Percentiles rank a stretch among this genome's conserved stretches.
These are phyloP conservation scores for Oxyscelio sp. DNA, from an alignment of 2,888 invertebrate genomes.

Conservation along the genomic window DNA sequence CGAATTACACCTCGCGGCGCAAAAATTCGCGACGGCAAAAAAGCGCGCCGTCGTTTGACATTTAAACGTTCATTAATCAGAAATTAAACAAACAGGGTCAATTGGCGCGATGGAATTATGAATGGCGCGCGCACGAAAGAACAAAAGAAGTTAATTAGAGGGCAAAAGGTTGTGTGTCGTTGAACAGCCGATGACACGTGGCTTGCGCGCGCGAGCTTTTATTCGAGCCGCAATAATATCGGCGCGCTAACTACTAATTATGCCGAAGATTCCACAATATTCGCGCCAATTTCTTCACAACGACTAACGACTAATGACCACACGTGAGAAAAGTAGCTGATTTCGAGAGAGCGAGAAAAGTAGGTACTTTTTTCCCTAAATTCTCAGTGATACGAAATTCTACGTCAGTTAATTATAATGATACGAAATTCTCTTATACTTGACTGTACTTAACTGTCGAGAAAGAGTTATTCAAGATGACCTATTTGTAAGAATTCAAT, in stretches of 20 bases:
- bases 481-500: too few species aligned
- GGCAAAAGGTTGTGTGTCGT: constrained; percentile 55
- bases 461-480: too few species aligned
- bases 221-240: neutral
- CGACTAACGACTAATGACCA: constrained; percentile 46
- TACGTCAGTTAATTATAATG: too few species aligned
- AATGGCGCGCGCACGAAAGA: constrained; percentile 47
- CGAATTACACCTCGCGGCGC: constrained; percentile 30
- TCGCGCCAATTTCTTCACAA: constrained; percentile 8
- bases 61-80: constrained; percentile 65
- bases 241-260: constrained; percentile 53
- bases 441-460: too few species aligned
- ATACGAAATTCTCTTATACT: too few species aligned
- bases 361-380: too few species aligned
- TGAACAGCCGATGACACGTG: constrained; percentile 52
- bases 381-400: too few species aligned
- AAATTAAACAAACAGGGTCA: constrained; percentile 64
- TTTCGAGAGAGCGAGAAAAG: too few species aligned
- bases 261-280: constrained; percentile 52
- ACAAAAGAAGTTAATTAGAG: constrained; percentile 70
- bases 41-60: constrained; percentile 49
- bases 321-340: too few species aligned
- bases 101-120: constrained; percentile 68
- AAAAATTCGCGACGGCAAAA: constrained; percentile 5
- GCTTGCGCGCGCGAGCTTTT: constrained; percentile 28